Evolutionary conservation across 2,797 vertebrate genomes (phyloP).

Genomic region (Coccyzus lansbergi): DNA sequence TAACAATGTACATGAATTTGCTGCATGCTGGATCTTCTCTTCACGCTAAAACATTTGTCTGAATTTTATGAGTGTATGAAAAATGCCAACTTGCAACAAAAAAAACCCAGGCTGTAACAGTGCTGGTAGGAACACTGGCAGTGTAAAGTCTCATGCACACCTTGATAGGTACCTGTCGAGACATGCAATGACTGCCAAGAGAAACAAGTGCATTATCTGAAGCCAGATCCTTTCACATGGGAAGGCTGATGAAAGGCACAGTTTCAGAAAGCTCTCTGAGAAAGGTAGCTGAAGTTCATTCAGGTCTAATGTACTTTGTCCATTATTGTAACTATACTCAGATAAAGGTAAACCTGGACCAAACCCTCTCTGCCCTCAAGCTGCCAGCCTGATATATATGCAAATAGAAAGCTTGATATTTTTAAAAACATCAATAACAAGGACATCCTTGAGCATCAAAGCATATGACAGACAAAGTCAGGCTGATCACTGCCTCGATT

Average conservation of each 20-base stretch:
- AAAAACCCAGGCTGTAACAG: background rate
- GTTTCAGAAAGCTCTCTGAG: background rate
- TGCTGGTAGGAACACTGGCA: background rate
- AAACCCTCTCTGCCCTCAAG: background rate
- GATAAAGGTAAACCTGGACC: background rate
- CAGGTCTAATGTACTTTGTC: background rate
- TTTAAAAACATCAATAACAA: background rate
- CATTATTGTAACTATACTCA: background rate
- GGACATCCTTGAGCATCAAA: background rate
- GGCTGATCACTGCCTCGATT: background rate
- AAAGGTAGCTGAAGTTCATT: background rate
- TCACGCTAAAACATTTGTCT: conserved; percentile 16
- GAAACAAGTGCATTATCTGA: background rate
- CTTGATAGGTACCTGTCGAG: background rate
- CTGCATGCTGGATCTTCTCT: background rate
- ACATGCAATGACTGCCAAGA: background rate
- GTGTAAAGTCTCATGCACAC: background rate
- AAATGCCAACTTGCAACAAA: conserved; percentile 26
- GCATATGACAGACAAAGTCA: background rate
- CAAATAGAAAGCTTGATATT: background rate
- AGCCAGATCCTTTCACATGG: background rate
- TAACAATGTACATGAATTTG: background rate
- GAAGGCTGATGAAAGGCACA: background rate
- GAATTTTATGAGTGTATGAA: conserved; percentile 6
- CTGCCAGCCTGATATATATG: background rate